Base-by-base conservation (phyloP, 2,888 invertebrate genomes). In the Leptinotarsa haldemani region DNA sequence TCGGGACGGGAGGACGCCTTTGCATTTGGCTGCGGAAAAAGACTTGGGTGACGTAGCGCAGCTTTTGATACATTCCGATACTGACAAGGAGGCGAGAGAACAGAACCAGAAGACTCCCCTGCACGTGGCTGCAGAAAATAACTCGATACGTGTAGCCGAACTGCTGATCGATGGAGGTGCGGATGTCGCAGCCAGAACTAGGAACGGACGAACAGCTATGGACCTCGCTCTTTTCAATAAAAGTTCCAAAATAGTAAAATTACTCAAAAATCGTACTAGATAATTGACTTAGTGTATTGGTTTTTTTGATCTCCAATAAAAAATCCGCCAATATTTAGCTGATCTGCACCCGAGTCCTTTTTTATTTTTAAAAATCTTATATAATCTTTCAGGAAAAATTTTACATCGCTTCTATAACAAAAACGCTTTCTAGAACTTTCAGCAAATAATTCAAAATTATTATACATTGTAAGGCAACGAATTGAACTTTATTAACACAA, bases 1-100 rank as follows among this genome's bases (percentile, higher is more conserved):
- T 15, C 4, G 12, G 46, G 20, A 66, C 22, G 48, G 65, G 1
- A 16, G 61, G 22, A 58, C 71, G 3, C 58, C 71, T 5, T 48
- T 71, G 15, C 71, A 71, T 20, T 25, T 25, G n/a, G 71, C 71
- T 1, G 53, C 65, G 1, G n/a, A 65, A n/a, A 48, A 56, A 12
- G 65, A 66, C 15, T 25, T n/a, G 5, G 18, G 56, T 9, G 61
- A 71, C 3, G 52, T 67, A 1, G 61, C 67, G 15, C 5, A 52
- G 48, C 46, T 63, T 13, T 25, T 71, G 40, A 64, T 71, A 52
- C 30, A 16, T 9, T 7, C 65, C 1, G 13, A 46, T 1, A 52
- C 67, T 1, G 50, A 67, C 5, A 18, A 25, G 61, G 40, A 61
- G 16, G 61, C 25, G 9, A 25, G 12, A n/a, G 40, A 61, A 12